Conservation (phyloP, 1,140 invertebrate genomes). For the Globodera rostochiensis region DNA sequence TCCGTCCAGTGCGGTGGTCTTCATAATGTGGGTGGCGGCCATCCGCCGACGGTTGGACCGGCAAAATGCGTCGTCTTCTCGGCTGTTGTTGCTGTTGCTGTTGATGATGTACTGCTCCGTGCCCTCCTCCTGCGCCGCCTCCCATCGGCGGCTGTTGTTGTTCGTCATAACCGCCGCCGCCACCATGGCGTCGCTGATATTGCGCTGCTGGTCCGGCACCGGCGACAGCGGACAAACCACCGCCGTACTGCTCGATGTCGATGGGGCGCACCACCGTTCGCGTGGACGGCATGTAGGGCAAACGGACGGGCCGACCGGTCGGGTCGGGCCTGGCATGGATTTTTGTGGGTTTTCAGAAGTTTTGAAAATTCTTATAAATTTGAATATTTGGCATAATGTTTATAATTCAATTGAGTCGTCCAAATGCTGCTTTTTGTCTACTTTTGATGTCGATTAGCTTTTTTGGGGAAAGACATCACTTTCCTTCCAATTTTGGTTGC, state of each 20-base stretch:
- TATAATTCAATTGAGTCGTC: not conserved
- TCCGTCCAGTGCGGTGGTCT: not conserved
- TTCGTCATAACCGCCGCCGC: not conserved
- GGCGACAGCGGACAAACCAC: not conserved
- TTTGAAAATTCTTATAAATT: constrained; percentile 13
- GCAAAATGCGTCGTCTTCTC: not conserved
- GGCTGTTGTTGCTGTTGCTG: constrained; percentile 7
- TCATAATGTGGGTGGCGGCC: not conserved
- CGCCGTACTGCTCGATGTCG: constrained; percentile 1
- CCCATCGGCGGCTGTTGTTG: not conserved
- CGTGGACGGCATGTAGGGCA: constrained; percentile 42
- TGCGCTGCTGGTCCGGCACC: not conserved
- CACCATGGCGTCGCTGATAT: not conserved
- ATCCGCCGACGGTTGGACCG: not conserved
- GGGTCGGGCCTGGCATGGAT: constrained; percentile 64
- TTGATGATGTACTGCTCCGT: not conserved
- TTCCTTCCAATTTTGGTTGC: no score
- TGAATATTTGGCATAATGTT: not conserved
- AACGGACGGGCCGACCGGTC: constrained; percentile 56
- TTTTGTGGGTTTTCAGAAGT: no score
- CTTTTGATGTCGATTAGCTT: not conserved
- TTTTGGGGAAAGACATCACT: no score
- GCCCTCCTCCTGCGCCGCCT: not conserved
- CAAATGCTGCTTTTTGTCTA: not conserved
- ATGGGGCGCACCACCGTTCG: constrained; percentile 47